These are phyloP conservation scores for Thalassophryne amazonica DNA, from an alignment of 2,797 vertebrate species.

Conservation along the genomic window DNA sequence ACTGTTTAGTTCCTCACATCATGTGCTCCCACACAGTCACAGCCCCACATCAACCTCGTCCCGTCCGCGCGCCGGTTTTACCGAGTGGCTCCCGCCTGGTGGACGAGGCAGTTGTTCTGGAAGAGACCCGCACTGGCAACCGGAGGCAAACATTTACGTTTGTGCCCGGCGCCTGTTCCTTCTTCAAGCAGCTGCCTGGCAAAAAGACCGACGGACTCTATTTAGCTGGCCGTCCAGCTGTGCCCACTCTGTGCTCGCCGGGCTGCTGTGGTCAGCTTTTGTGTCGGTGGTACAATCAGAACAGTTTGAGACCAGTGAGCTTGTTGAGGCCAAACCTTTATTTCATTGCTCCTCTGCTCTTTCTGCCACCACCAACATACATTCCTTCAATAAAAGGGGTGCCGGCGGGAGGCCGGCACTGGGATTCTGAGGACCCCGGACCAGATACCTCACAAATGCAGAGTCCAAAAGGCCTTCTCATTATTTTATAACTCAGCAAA, in stretches of 20 bases:
- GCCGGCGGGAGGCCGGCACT: constrained; percentile 7
- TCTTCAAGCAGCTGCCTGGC: constrained; percentile 29
- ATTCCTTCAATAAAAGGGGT: constrained; percentile 11
- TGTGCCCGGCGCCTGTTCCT: constrained; percentile 6
- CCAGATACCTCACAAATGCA: too few species aligned
- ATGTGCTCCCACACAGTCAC: constrained; percentile 56
- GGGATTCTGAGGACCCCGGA: constrained; percentile 13
- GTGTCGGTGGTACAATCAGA: constrained; percentile 66
- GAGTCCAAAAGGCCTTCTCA: too few species aligned
- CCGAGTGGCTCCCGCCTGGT: constrained; percentile 59
- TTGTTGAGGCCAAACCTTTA: constrained; percentile 74
- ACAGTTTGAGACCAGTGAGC: constrained; percentile 72
- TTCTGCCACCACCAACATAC: constrained; percentile 9
- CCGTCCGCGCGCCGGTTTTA: constrained; percentile 57
- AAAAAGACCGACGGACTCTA: constrained; percentile 48
- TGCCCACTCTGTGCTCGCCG: constrained; percentile 54
- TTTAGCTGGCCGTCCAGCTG: constrained; percentile 62
- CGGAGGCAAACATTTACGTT: constrained; percentile 59
- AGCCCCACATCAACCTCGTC: constrained; percentile 42
- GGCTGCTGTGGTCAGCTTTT: constrained; percentile 62
- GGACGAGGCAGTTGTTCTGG: constrained; percentile 38
- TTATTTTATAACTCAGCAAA: too few species aligned
- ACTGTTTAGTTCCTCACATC: constrained; percentile 82
- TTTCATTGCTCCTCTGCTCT: constrained; percentile 62
- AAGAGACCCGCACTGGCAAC: constrained; percentile 33